These are phyloP conservation scores for Mantis religiosa DNA, from an alignment of 2,888 invertebrate genomes.

Conservation along the genomic window DNA sequence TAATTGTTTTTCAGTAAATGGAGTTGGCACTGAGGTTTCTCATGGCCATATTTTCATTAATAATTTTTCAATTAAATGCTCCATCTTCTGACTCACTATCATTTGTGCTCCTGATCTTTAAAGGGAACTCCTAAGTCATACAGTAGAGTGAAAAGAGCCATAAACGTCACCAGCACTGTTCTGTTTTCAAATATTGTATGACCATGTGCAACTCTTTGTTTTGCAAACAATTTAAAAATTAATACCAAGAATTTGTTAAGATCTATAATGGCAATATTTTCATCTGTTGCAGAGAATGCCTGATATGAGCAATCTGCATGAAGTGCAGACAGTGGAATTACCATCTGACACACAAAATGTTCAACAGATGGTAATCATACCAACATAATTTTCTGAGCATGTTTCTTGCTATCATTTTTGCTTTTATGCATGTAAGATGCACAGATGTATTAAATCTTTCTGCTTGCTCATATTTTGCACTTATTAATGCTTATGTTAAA, in stretches of 20 bases:
- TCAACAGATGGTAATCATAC: not conserved
- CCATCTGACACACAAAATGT: not conserved
- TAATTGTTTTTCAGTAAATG: no score
- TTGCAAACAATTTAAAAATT: not conserved
- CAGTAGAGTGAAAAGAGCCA: no score
- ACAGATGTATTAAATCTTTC: not conserved
- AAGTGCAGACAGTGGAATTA: conserved; percentile 38
- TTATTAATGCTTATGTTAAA: not conserved
- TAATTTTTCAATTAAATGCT: no score
- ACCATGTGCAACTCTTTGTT: not conserved
- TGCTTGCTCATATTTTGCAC: not conserved
- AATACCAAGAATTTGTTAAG: not conserved
- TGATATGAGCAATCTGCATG: conserved; percentile 38
- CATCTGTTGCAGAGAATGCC: conserved; percentile 24
- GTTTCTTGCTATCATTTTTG: not conserved
- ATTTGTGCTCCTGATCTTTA: no score
- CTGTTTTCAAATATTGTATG: not conserved
- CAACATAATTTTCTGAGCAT: not conserved
- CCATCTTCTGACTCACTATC: no score
- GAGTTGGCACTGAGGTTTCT: no score
- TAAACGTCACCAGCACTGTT: no score
- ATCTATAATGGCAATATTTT: not conserved
- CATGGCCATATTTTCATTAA: no score
- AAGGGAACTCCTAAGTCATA: no score
- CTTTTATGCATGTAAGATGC: not conserved